Base-by-base conservation (phyloP, 2,888 invertebrate species). In the Eurytoma californica region DNA sequence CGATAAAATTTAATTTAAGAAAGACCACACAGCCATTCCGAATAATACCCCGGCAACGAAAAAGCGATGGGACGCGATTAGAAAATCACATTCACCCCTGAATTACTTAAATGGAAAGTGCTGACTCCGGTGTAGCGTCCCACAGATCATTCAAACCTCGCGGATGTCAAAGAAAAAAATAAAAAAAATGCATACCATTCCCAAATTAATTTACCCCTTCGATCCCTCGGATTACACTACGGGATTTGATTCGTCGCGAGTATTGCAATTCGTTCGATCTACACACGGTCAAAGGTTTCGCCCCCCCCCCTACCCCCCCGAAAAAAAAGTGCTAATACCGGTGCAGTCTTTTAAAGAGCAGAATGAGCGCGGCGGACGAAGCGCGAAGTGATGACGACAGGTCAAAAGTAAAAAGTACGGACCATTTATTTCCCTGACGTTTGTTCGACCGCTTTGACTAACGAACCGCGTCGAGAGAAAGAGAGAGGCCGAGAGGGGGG, bases 401-500 rank as follows among this genome's bases (percentile, higher is more conserved):
- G 58, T 61, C 72, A 79, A 72, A 79, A 82, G 82, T 82, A 79
- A 80, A 82, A 82, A 81, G 80, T 76, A 80, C 76, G 74, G 77
- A 79, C 78, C 83, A 82, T 83, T 83, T 83, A 80, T 85, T 83
- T 80, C 80, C 81, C 82, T 82, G 81, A 84, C 82, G 80, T 82
- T 83, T 82, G 83, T 75, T 82, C 82, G 81, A 73, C 78, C 83
- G 82, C 84, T 84, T 86, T 84, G 84, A 85, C 83, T 85, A 85
- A 85, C 84, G 82, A 85, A 85, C 83, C 83, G 77, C 78, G 58
- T 39, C 74, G 82, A 76, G 39, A 70, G 66, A 55, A 47, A 13
- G 49, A 39, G 53, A 72, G 68, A 72, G 72, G 14, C 20, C 16
- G n/a, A 4, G 49, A 20, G 57, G 58, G 47, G 14, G 60, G n/a